Percentiles rank a stretch among this genome's conserved stretches.
phyloP scores from a whole-genome alignment of 1,140 invertebrate genomes.

The Periplaneta americana region DNA sequence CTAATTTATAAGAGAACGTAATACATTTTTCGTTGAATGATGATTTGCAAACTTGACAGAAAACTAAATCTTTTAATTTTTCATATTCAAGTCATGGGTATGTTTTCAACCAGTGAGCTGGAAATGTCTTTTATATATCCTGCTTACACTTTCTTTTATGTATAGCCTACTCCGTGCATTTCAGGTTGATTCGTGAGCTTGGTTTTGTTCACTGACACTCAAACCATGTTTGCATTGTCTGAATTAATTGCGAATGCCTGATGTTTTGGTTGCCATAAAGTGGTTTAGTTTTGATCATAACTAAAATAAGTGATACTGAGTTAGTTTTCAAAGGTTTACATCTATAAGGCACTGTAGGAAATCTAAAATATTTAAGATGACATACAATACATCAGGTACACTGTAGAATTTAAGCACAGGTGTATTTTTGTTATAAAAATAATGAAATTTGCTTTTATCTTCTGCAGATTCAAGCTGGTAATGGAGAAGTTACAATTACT shows the following conservation, averaged over 20 bases:
- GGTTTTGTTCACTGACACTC: too few species aligned
- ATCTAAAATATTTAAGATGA: too few species aligned
- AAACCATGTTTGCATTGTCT: too few species aligned
- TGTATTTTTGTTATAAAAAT: background rate
- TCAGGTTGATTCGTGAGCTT: too few species aligned
- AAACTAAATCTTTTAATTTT: background rate
- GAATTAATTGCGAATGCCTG: too few species aligned
- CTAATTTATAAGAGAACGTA: background rate
- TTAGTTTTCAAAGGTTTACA: too few species aligned
- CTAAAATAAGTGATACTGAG: too few species aligned
- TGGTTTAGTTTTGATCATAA: too few species aligned
- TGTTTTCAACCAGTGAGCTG: background rate
- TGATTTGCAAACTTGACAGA: background rate
- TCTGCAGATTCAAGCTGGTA: conserved; percentile 84
- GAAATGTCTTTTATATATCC: background rate
- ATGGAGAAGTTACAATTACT: conserved; percentile 98
- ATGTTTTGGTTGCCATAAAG: too few species aligned
- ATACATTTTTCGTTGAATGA: background rate
- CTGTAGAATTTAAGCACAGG: background rate
- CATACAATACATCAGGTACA: too few species aligned
- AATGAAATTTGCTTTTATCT: conserved; percentile 18
- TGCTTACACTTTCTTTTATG: too few species aligned
- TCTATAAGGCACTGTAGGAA: too few species aligned
- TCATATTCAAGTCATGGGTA: background rate
- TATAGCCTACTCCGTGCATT: background rate